A percentile compares a stretch with the other conserved stretches of the same genome.
These are phyloP conservation scores for Dromiciops gliroides DNA, from an alignment of 2,113 vertebrate genomes.

Conservation along the genomic window DNA sequence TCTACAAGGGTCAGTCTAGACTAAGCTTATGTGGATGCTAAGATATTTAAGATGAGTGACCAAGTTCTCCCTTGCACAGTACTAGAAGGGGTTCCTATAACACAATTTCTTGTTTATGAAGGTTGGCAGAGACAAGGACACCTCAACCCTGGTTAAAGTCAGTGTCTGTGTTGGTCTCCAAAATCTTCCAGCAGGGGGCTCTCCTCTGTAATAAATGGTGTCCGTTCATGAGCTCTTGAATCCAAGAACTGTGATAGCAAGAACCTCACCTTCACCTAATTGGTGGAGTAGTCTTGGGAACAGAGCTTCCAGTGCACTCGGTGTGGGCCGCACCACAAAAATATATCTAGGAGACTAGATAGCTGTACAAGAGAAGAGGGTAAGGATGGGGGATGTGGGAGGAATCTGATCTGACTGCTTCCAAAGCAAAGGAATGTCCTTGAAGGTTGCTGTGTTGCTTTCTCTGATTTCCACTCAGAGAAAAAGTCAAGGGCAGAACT, in stretches of 20 bases:
- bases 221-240: neutral
- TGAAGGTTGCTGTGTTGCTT: neutral
- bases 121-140: neutral
- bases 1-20: neutral
- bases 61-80: no score
- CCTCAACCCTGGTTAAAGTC: neutral
- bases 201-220: neutral
- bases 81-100: neutral
- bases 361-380: neutral
- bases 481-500: neutral
- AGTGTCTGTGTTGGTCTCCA: neutral
- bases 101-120: neutral
- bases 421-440: neutral
- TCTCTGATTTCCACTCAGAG: neutral
- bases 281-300: neutral
- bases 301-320: neutral
- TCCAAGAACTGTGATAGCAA: no score
- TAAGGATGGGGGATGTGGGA: neutral
- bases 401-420: no score
- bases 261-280: neutral
- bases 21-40: neutral
- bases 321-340: neutral
- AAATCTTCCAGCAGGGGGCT: neutral
- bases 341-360: neutral
- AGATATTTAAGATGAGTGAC: neutral